Evolutionary conservation across 2,888 invertebrate genomes (phyloP).

Genomic region (Busseola fusca): DNA sequence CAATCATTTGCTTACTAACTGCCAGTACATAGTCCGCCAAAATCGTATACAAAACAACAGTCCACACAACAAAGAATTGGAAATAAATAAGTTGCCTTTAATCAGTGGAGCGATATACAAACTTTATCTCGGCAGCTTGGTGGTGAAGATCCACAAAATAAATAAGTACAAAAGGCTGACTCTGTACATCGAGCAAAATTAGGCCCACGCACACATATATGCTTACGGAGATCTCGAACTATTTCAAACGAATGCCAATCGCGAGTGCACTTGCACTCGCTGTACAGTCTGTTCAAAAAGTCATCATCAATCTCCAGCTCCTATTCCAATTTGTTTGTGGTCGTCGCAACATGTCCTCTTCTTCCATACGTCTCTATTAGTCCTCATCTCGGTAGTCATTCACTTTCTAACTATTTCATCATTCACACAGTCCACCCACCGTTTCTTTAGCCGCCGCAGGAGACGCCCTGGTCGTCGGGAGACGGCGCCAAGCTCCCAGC

Average conservation of each 20-base stretch:
- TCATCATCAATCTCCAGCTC: too few relatives aligned
- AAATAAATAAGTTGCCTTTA: constrained; percentile 44
- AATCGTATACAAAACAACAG: constrained; percentile 15
- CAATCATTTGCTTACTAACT: constrained; percentile 17
- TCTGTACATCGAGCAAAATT: too few relatives aligned
- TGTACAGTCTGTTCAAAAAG: neutral
- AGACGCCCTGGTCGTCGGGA: too few relatives aligned
- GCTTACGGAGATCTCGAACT: neutral
- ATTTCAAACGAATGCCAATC: neutral
- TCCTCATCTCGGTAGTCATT: too few relatives aligned
- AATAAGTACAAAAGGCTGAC: neutral
- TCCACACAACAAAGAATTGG: constrained; percentile 38
- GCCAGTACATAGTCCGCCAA: constrained; percentile 5
- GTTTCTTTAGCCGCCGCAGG: too few relatives aligned
- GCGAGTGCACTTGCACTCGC: neutral
- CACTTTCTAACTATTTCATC: too few relatives aligned
- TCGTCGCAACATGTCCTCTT: too few relatives aligned
- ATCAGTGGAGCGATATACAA: constrained; percentile 46
- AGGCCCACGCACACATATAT: neutral
- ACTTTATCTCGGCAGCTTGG: constrained; percentile 52
- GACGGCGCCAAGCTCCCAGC: too few relatives aligned
- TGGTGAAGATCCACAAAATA: constrained; percentile 25
- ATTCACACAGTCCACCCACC: too few relatives aligned
- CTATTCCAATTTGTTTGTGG: too few relatives aligned
- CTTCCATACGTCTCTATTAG: too few relatives aligned